Percentiles rank a stretch among this genome's conserved stretches.
phyloP scores from a whole-genome alignment of 2,888 invertebrate species.

The Lasius fuliginosus region DNA sequence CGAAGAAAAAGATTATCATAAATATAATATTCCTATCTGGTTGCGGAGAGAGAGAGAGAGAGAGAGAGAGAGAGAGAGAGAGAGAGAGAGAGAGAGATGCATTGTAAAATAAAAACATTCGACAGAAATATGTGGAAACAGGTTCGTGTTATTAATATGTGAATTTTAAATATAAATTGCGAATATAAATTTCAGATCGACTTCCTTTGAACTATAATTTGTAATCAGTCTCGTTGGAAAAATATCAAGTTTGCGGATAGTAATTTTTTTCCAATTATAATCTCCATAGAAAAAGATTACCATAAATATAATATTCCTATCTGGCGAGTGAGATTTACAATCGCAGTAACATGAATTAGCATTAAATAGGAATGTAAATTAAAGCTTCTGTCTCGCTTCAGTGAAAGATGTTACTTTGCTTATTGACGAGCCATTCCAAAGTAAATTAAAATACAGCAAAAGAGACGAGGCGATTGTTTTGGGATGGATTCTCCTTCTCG shows the following conservation, averaged over 20 bases:
- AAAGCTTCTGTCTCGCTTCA: background rate
- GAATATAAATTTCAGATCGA: background rate
- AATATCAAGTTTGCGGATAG: background rate
- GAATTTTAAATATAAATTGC: background rate
- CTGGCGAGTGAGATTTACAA: background rate
- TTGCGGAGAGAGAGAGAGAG: background rate
- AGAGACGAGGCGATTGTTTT: slow-evolving; percentile 21
- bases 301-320: background rate
- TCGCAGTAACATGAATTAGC: background rate
- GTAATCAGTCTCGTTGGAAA: background rate
- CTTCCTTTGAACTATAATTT: background rate
- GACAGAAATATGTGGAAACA: background rate
- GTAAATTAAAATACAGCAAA: slow-evolving; percentile 34
- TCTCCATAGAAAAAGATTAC: background rate
- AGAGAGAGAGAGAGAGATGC: too few species aligned
- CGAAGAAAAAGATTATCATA: background rate
- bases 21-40: slow-evolving; percentile 1
- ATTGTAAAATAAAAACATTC: background rate
- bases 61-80: background rate
- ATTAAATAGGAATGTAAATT: slow-evolving; percentile 37
- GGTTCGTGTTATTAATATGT: background rate
- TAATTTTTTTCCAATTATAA: slow-evolving; percentile 1
- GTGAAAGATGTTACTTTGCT: slow-evolving; percentile 19
- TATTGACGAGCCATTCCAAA: slow-evolving; percentile 15
- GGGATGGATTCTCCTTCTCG: background rate